Evolutionary conservation across 1,140 invertebrate species (phyloP).

Genomic region (Drosophila teissieri): DNA sequence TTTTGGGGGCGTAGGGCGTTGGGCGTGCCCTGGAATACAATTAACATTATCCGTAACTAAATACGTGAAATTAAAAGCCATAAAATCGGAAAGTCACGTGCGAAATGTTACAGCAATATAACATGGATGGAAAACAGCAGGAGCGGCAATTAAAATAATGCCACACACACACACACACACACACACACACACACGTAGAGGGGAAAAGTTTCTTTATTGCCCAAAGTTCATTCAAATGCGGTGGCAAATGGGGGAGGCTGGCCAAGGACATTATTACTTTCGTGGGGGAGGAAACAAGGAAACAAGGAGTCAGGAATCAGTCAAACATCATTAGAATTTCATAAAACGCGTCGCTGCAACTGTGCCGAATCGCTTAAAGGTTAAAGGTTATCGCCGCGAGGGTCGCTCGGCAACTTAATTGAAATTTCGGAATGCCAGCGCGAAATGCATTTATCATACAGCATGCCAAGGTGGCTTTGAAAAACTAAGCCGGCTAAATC

Average conservation of each 20-base stretch:
- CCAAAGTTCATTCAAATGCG: constrained; percentile 65
- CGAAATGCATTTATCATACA: constrained; percentile 74
- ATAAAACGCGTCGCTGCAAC: constrained; percentile 63
- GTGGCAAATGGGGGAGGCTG: too few relatives aligned
- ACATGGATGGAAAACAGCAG: constrained; percentile 47
- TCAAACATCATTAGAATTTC: constrained; percentile 74
- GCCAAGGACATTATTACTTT: not conserved
- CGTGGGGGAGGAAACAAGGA: not conserved
- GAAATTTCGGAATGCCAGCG: constrained; percentile 54
- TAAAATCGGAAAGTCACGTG: constrained; percentile 82
- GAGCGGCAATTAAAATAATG: constrained; percentile 79
- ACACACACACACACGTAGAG: constrained; percentile 55
- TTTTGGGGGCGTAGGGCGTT: not conserved
- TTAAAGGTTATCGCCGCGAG: constrained; percentile 15
- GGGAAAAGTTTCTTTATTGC: constrained; percentile 64
- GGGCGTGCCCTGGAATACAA: constrained; percentile 57
- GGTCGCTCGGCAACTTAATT: constrained; percentile 57
- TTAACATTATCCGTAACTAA: constrained; percentile 81
- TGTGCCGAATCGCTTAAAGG: constrained; percentile 51
- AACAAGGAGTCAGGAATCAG: not conserved
- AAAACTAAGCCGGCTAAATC: constrained; percentile 69
- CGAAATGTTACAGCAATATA: constrained; percentile 75
- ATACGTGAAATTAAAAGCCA: constrained; percentile 82
- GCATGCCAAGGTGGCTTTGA: constrained; percentile 38
- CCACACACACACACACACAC: constrained; percentile 64